Percentiles rank a stretch among this genome's conserved stretches.
Evolutionary conservation across 2,888 invertebrate genomes (phyloP).

Genomic region (Drosophila fungiperda): DNA sequence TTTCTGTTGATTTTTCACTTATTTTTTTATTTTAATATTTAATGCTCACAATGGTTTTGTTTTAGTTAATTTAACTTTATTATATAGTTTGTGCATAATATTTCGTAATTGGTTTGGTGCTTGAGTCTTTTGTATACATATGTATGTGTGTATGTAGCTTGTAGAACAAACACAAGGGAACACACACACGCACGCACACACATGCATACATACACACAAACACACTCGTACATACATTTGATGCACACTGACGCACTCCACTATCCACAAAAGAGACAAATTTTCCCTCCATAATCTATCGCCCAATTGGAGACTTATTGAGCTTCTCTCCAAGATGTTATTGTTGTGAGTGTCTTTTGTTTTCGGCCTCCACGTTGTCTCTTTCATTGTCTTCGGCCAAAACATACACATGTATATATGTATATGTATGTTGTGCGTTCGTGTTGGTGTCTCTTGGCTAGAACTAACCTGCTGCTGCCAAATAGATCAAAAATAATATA

Average conservation of each 20-base stretch:
- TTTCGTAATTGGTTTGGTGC: slow-evolving; percentile 23
- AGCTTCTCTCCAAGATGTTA: slow-evolving; percentile 1
- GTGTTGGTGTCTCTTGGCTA: slow-evolving; percentile 33
- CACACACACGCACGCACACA: slow-evolving; percentile 18
- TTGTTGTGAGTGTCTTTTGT: slow-evolving; percentile 3
- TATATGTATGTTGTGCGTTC: slow-evolving; percentile 11
- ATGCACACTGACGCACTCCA: slow-evolving; percentile 14
- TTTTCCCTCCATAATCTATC: not conserved
- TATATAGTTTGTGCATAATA: slow-evolving; percentile 2
- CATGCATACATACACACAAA: not conserved
- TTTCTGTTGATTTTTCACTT: slow-evolving; percentile 2
- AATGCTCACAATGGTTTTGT: not conserved
- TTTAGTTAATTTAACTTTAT: slow-evolving; percentile 18
- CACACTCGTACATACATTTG: slow-evolving; percentile 10
- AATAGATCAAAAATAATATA: slow-evolving; percentile 10
- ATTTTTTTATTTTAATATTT: slow-evolving; percentile 24
- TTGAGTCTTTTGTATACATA: not conserved
- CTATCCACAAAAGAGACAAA: slow-evolving; percentile 2
- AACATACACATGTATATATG: not conserved
- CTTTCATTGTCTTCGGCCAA: slow-evolving; percentile 10
- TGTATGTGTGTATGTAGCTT: slow-evolving; percentile 26
- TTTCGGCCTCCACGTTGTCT: slow-evolving; percentile 14
- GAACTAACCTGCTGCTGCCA: slow-evolving; percentile 19
- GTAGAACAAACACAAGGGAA: slow-evolving; percentile 27
- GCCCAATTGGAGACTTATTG: not conserved